phyloP scores from a whole-genome alignment of 2,888 invertebrate genomes.

The Drosophila pseudotalamancana region DNA sequence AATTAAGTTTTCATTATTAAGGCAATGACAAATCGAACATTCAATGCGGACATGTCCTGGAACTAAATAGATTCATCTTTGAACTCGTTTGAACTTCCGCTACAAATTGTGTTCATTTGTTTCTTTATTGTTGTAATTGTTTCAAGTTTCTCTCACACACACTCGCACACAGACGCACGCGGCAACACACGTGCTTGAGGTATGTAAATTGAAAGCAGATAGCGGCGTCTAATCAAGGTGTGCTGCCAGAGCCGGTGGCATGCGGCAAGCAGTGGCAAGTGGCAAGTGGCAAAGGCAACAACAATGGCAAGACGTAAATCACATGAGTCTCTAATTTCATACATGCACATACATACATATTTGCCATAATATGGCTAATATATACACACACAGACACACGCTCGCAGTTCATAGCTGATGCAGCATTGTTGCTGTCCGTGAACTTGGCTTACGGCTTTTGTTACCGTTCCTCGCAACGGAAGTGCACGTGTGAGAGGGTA shows the following conservation, averaged over 20 bases:
- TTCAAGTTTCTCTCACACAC: slow-evolving; percentile 56
- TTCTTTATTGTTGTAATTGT: slow-evolving; percentile 57
- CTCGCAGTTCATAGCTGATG: slow-evolving; percentile 4
- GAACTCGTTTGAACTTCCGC: slow-evolving; percentile 77
- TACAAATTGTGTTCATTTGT: slow-evolving; percentile 36
- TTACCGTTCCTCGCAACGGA: slow-evolving; percentile 70
- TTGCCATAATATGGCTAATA: slow-evolving; percentile 6
- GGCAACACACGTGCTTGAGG: slow-evolving; percentile 61
- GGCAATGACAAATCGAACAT: not conserved
- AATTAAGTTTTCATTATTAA: not conserved
- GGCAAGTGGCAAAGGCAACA: slow-evolving; percentile 23
- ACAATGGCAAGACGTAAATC: slow-evolving; percentile 71
- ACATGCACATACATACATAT: slow-evolving; percentile 26
- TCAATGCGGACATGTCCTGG: slow-evolving; percentile 6
- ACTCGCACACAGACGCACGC: slow-evolving; percentile 16
- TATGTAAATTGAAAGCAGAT: slow-evolving; percentile 66
- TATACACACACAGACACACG: slow-evolving; percentile 27
- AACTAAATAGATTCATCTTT: slow-evolving; percentile 32
- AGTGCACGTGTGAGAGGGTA: slow-evolving; percentile 35
- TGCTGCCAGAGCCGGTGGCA: not conserved
- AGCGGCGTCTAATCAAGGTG: slow-evolving; percentile 54
- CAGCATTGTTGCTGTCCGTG: slow-evolving; percentile 61
- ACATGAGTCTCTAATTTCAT: slow-evolving; percentile 72
- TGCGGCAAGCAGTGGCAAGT: slow-evolving; percentile 20
- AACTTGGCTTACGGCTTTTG: slow-evolving; percentile 74